These are phyloP conservation scores for Sprattus sprattus DNA, from an alignment of 2,113 vertebrate species.

Conservation along the genomic window DNA sequence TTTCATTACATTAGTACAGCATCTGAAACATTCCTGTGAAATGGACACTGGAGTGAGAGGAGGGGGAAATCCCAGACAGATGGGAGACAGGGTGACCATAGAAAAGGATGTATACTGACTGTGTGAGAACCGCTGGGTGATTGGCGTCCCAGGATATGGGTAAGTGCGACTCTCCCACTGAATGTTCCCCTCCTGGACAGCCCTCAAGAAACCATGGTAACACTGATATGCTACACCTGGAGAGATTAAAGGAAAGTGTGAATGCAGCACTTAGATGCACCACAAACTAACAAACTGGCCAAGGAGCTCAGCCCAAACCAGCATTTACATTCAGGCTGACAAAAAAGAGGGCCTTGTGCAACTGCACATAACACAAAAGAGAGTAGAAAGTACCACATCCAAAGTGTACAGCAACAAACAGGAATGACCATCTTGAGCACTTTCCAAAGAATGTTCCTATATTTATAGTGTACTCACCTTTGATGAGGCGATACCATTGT, in stretches of 20 bases:
- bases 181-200: conserved; percentile 94
- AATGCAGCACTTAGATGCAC: not conserved
- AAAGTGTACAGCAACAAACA: not conserved
- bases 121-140: conserved; percentile 97
- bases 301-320: not conserved
- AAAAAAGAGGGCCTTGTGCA: not conserved
- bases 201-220: conserved; percentile 95
- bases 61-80: not conserved
- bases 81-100: not conserved
- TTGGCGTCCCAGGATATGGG: conserved; percentile 95
- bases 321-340: not conserved
- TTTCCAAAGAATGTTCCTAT: not conserved
- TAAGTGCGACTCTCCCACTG: conserved; percentile 99
- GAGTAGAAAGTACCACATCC: not conserved
- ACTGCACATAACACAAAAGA: not conserved
- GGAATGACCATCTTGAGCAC: not conserved
- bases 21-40: not conserved
- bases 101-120: conserved; percentile 76
- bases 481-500: conserved; percentile 98
- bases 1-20: not conserved
- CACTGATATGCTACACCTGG: conserved; percentile 96
- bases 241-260: conserved; percentile 28
- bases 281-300: not conserved
- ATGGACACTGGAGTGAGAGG: not conserved
- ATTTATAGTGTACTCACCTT: conserved; percentile 74